phyloP scores from a whole-genome alignment of 2,888 invertebrate genomes.

The Melieria crassipennis region DNA sequence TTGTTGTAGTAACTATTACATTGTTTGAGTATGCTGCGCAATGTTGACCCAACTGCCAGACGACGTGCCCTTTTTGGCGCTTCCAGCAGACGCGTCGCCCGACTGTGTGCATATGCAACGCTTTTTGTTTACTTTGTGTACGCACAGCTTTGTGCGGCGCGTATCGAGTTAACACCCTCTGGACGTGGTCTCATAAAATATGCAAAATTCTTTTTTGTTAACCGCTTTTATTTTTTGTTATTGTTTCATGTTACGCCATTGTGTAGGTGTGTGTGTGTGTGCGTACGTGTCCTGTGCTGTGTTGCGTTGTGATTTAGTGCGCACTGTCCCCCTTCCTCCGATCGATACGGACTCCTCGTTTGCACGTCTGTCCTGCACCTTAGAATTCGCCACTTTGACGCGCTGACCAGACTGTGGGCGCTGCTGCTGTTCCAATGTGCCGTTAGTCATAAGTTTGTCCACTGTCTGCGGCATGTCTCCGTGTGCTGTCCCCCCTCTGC shows the following conservation, averaged over 20 bases:
- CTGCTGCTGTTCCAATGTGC: background rate
- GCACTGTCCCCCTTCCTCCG: background rate
- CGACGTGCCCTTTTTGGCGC: background rate
- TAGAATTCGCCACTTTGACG: too few relatives aligned
- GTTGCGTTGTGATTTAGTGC: background rate
- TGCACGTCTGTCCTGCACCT: background rate
- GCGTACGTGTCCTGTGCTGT: background rate
- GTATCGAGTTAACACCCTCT: background rate
- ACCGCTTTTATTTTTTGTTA: background rate
- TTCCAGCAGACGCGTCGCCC: background rate
- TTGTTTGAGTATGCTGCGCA: too few relatives aligned
- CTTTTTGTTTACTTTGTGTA: too few relatives aligned
- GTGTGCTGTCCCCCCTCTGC: background rate
- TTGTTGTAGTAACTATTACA: too few relatives aligned
- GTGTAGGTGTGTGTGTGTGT: background rate
- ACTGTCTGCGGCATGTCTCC: background rate
- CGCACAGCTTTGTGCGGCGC: background rate
- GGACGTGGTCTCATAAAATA: conserved; percentile 1
- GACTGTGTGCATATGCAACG: background rate
- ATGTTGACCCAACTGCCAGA: too few relatives aligned
- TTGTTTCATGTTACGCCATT: too few relatives aligned
- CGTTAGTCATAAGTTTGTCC: background rate
- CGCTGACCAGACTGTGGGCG: too few relatives aligned
- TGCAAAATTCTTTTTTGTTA: background rate
- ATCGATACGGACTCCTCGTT: background rate